Evolutionary conservation across 1,140 invertebrate species (phyloP), one percentile per base, ranked within the genome.

Genomic region (Penaeus vannamei): DNA sequence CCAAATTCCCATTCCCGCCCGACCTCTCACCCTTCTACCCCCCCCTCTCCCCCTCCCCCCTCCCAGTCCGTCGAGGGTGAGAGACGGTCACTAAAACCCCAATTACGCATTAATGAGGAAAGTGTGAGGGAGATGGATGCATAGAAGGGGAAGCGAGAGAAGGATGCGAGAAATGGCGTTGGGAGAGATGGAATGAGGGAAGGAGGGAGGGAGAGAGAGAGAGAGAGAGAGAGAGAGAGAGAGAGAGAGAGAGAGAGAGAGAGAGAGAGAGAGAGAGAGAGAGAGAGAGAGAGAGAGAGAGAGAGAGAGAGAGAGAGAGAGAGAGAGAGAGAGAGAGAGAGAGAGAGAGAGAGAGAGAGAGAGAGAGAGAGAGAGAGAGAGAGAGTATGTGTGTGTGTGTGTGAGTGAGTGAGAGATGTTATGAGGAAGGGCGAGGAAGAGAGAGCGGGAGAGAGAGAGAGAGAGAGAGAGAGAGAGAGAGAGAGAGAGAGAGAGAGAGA

Each of bases 61-160:
- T 10, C 17, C 5, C 0, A 8, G 53, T 53, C 53, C 53, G 17
- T 12, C 53, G 53, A 14, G 53, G 17, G 53, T 14, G 53, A 53
- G 53, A 53, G 53, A 53, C 53, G 1, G 53, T 14, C 53, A 53
- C 53, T 53, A 53, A 53, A 53, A 53, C 53, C 5, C 53, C 53
- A 53, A 53, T 53, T 53, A 53, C 53, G 53, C 53, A 53, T 53
- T 53, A 53, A 53, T 53, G 53, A 53, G 53, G 53, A 53, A 53
- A 53, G 53, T 53, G 53, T 53, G 53, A 53, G 53, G 53, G 53
- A 53, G 53, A 53, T 53, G 53, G 53, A 53, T 53, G 53, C 53
- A 36, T 12, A 29, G 60, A 61, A 61, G 82, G 64, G 82, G 64
- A 61, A 62, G 81, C 61, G 82, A 61, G 82, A 84, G 82, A 61